Conservation (phyloP, 2,113 vertebrate species). For the Serranochromis macrocephalus region DNA sequence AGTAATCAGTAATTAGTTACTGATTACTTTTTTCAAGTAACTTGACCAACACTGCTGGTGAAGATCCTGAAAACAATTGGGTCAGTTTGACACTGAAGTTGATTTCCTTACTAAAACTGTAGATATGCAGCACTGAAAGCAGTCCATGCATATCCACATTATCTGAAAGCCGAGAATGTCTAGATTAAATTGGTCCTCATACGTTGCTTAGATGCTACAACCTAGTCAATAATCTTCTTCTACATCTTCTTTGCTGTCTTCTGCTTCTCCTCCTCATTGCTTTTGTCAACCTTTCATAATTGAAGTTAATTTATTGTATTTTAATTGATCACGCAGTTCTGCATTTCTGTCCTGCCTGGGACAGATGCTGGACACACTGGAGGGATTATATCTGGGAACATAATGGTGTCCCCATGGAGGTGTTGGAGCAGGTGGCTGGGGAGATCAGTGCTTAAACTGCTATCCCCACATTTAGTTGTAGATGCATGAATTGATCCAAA, state of each 20-base stretch:
- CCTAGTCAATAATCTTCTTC: neutral
- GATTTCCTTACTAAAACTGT: neutral
- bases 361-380: neutral
- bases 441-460: neutral
- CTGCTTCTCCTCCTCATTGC: neutral
- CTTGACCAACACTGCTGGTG: no score
- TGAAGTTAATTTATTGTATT: neutral
- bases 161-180: neutral
- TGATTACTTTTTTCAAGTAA: no score
- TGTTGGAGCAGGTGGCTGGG: neutral
- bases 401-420: neutral
- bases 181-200: neutral
- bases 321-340: neutral
- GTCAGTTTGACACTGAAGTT: neutral
- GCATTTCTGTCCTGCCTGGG: neutral
- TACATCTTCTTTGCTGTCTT: neutral
- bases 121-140: neutral
- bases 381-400: neutral
- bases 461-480: neutral
- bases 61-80: neutral
- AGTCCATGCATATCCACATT: accelerated
- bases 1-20: no score
- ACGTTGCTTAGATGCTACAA: neutral
- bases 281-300: neutral
- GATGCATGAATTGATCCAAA: neutral